Evolutionary conservation across 2,888 invertebrate species (phyloP), one percentile per base, ranked within the genome.

Genomic region (Odontocolon sp.): DNA sequence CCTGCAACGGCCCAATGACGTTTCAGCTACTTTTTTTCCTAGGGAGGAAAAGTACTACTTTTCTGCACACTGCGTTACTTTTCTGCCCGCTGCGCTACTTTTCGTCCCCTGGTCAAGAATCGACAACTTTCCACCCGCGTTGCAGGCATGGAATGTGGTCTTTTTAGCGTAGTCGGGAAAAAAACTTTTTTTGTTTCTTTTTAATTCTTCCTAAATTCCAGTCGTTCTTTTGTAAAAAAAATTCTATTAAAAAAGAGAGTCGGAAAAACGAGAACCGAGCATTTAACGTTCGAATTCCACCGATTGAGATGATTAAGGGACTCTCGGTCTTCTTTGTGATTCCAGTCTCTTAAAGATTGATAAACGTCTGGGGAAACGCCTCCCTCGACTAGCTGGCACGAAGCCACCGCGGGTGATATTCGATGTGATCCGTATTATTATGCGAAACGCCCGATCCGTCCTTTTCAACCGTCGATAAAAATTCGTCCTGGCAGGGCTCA

Each of bases 381-480:
- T 82, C 66, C 57, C 31, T 50, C 61, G 81, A 82, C 81, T 81
- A 38, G 42, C 64, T 87, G 87, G 87, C 87, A 86, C 80, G 73
- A 79, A 83, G 87, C 87, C 87, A 87, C 81, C 79, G 72, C 69
- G 42, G 64, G 82, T 81, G 82, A 84, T 83, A 83, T 85, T 84
- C 82, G 79, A 82, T 81, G 80, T 82, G 80, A 83, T 84, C 84
- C 81, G 80, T 81, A 81, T 80, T 83, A 82, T 81, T 81, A 73
- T 73, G 67, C 59, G 67, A 73, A 54, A 68, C 45, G 59, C 38
- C 61, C 61, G 52, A 54, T 54, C 38, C 56, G 38, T 52, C 26
- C 64, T 52, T 33, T 23, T 74, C 36, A 57, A 67, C 61, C 42
- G 33, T 52, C 77, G 74, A 79, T 79, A 74, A 79, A 77, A 79